A percentile compares a stretch with the other conserved stretches of the same genome.
phyloP scores from a whole-genome alignment of 2,888 invertebrate genomes.

The Seira musarum region DNA sequence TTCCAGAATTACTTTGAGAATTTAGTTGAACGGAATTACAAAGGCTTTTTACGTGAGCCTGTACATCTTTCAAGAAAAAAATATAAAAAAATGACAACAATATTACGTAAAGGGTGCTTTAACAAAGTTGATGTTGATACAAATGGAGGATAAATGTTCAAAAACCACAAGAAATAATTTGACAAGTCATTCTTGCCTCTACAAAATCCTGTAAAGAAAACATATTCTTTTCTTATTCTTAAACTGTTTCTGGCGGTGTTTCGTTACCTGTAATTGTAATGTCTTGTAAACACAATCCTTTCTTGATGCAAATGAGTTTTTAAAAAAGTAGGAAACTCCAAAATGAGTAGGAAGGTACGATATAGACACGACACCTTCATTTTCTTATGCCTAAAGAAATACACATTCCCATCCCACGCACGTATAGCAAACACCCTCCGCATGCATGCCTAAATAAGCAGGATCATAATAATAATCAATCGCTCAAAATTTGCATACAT shows the following conservation, averaged over 20 bases:
- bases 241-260: background rate
- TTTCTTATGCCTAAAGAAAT: too few species aligned
- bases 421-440: background rate
- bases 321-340: background rate
- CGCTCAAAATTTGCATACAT: conserved; percentile 38
- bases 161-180: background rate
- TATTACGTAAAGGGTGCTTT: too few species aligned
- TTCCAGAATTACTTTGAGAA: background rate
- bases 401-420: conserved; percentile 24
- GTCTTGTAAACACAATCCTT: background rate
- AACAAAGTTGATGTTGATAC: too few species aligned
- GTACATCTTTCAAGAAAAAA: too few species aligned
- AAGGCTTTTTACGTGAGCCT: background rate
- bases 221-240: too few species aligned
- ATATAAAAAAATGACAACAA: too few species aligned
- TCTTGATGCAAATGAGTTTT: background rate
- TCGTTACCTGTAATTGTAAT: background rate
- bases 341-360: background rate
- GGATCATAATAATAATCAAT: background rate
- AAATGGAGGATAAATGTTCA: too few species aligned
- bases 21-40: background rate
- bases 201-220: too few species aligned
- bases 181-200: conserved; percentile 24
- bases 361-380: too few species aligned
- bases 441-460: conserved; percentile 36